phyloP scores from a whole-genome alignment of 2,888 invertebrate species.

The Sarcophaga rosellei region DNA sequence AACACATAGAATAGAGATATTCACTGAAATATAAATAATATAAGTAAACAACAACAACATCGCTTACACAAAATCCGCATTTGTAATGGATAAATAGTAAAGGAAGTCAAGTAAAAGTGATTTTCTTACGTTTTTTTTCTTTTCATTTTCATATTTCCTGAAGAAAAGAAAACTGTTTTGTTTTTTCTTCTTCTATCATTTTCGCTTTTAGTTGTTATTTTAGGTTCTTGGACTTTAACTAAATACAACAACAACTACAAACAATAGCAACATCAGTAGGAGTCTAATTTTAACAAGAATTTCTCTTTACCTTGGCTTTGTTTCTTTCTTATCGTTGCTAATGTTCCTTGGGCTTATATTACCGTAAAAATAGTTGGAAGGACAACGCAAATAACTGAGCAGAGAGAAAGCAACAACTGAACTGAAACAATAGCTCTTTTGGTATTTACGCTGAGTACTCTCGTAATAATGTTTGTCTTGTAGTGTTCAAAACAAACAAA shows the following conservation, averaged over 20 bases:
- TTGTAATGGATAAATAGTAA: slow-evolving; percentile 18
- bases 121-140: not conserved
- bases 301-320: slow-evolving; percentile 47
- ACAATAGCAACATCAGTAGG: not conserved
- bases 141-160: not conserved
- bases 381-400: not conserved
- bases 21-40: slow-evolving; percentile 4
- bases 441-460: not conserved
- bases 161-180: too few relatives aligned
- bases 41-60: slow-evolving; percentile 1
- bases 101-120: slow-evolving; percentile 42
- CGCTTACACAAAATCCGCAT: not conserved
- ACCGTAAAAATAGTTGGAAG: not conserved
- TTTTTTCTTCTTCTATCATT: not conserved
- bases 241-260: not conserved
- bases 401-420: too few relatives aligned
- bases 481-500: not conserved
- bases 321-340: not conserved
- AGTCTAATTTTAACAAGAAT: slow-evolving; percentile 3
- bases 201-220: not conserved
- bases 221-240: not conserved
- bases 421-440: not conserved
- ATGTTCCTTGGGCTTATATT: not conserved
- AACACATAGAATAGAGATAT: not conserved
- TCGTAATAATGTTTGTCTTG: slow-evolving; percentile 36